Base-by-base conservation (phyloP, 1,140 invertebrate genomes). In the Kradibia gibbosae region DNA sequence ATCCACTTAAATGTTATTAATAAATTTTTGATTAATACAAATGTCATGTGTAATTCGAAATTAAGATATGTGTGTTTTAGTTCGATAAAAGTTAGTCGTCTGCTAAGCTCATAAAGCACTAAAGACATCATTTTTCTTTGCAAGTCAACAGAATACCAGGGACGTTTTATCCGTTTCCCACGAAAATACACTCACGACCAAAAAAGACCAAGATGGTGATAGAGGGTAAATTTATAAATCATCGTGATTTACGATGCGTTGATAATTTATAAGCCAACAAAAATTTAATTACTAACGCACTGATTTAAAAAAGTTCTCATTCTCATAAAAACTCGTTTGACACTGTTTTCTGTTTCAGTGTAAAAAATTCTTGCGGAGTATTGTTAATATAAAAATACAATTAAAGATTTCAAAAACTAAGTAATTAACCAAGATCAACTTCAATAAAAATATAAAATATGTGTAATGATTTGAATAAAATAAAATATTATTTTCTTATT, bases 151-250 rank as follows among this genome's bases (percentile, higher is more conserved):
- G 11, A 73, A 28, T 80, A 53, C 13, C 50, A 57, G 53, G 57
- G 25, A n/a, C 67, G 50, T 80, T 80, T 73, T 50, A 62, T 11
- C 53, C 34, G 20, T 39, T 80, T 80, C 78, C 78, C 70, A 80
- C 39, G 78, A 73, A 53, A 80, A 72, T n/a, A n/a, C 57, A 71
- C 36, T 36, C 34, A 22, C 13, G n/a, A 60, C 25, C 42, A 34
- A 65, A 45, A 67, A 67, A 78, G 36, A 31, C 7, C 11, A 4
- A n/a, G n/a, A n/a, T n/a, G n/a, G 55, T 22, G 50, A 11, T 17
- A 22, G 50, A 22, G 65, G 48, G 50, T 36, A 42, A 70, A 28
- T 25, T 48, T 57, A 71, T 57, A 36, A 70, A 71, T 78, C 7
- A 28, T 36, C 34, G 34, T 62, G 31, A 78, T 78, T 70, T 53